These are phyloP conservation scores for Puma concolor DNA, from an alignment of 2,113 vertebrate species.

Conservation along the genomic window DNA sequence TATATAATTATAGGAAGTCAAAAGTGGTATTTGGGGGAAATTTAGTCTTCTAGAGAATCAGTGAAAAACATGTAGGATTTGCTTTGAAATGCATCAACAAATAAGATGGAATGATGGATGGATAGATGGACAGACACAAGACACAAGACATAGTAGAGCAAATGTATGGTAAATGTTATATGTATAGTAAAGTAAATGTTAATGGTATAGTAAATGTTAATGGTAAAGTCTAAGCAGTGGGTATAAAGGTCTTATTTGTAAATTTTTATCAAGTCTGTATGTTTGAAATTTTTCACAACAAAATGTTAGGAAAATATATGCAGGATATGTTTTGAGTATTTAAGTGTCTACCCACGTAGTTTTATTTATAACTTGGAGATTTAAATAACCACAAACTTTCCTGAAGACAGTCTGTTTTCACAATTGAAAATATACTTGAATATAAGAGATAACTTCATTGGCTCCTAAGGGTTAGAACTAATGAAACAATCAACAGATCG, in stretches of 20 bases:
- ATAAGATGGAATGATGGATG: background rate
- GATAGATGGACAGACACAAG: background rate
- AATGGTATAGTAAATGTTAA: background rate
- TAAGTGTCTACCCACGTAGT: background rate
- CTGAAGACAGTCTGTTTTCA: background rate
- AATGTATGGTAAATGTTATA: background rate
- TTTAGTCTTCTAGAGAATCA: background rate
- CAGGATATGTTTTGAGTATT: background rate
- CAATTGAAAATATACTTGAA: background rate
- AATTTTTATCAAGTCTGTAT: background rate
- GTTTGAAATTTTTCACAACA: background rate
- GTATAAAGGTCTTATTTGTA: background rate
- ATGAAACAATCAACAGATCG: background rate
- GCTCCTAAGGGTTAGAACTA: background rate
- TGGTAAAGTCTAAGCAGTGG: background rate
- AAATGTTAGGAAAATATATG: background rate
- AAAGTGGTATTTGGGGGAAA: background rate
- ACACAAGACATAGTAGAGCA: background rate
- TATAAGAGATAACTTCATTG: background rate
- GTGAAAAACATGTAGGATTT: background rate
- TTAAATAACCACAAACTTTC: background rate
- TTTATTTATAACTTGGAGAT: constrained; percentile 20
- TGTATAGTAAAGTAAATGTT: background rate
- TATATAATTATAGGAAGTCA: background rate
- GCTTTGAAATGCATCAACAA: background rate